These are phyloP conservation scores for Aphrophora alni DNA, from an alignment of 2,888 invertebrate genomes.

Conservation along the genomic window DNA sequence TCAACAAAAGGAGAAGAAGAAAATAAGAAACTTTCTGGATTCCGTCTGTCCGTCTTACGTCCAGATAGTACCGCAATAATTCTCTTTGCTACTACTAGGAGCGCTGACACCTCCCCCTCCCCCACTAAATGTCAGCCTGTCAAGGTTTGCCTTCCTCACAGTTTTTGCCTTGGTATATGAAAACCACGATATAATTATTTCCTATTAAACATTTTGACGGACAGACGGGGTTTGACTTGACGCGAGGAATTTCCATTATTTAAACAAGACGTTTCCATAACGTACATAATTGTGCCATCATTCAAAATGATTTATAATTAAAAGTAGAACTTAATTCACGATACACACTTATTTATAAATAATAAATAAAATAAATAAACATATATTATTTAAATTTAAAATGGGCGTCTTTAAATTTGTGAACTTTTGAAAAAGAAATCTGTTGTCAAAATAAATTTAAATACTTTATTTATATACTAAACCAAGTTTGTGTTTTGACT, in stretches of 20 bases:
- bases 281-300: background rate
- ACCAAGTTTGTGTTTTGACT: no score
- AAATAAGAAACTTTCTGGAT: conserved; percentile 3
- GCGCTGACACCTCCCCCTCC: background rate
- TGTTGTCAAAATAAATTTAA: no score
- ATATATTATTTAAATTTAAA: no score
- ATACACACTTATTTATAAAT: no score
- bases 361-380: no score
- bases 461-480: no score
- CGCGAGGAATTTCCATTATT: background rate
- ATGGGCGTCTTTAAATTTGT: no score
- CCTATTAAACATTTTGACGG: conserved; percentile 5
- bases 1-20: background rate
- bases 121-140: background rate
- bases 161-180: background rate
- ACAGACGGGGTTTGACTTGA: background rate
- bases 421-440: no score
- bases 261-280: background rate
- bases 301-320: background rate
- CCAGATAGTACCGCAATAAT: background rate
- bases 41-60: conserved; percentile 2
- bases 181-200: background rate
- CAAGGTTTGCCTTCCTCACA: background rate
- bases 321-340: no score
- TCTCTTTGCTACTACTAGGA: background rate